phyloP scores from a whole-genome alignment of 2,888 invertebrate species.

The Trachelus iudaicus region DNA sequence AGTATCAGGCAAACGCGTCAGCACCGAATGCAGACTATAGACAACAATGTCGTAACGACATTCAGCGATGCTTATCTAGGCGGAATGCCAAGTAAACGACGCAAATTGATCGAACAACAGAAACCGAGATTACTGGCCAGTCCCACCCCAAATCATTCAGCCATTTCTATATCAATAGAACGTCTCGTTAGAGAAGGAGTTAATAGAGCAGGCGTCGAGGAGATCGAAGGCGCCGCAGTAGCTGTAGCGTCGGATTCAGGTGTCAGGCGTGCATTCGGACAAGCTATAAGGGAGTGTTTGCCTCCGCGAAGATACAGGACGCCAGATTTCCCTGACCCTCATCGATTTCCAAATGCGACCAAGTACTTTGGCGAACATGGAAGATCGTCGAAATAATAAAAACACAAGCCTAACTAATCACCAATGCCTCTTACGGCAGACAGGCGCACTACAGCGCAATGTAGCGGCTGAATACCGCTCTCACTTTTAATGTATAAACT shows the following conservation, averaged over 20 bases:
- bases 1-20: slow-evolving; percentile 77
- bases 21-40: slow-evolving; percentile 49
- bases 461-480: no score
- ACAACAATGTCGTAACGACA: slow-evolving; percentile 62
- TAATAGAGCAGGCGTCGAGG: slow-evolving; percentile 54
- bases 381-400: slow-evolving; percentile 46
- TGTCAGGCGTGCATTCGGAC: slow-evolving; percentile 60
- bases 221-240: slow-evolving; percentile 57
- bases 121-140: slow-evolving; percentile 58
- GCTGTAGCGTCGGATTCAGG: slow-evolving; percentile 57
- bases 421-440: no score
- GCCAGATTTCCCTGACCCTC: slow-evolving; percentile 63
- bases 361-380: slow-evolving; percentile 62
- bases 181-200: slow-evolving; percentile 58
- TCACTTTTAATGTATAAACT: neutral
- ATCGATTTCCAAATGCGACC: slow-evolving; percentile 66
- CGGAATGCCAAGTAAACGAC: slow-evolving; percentile 89
- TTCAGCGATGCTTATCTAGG: slow-evolving; percentile 92
- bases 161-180: slow-evolving; percentile 58
- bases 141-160: slow-evolving; percentile 52
- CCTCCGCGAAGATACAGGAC: slow-evolving; percentile 52
- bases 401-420: neutral
- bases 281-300: slow-evolving; percentile 59
- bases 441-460: no score
- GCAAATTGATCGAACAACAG: slow-evolving; percentile 76